Conservation (phyloP, 2,888 invertebrate genomes). For the Phyllotreta cruciferae region DNA sequence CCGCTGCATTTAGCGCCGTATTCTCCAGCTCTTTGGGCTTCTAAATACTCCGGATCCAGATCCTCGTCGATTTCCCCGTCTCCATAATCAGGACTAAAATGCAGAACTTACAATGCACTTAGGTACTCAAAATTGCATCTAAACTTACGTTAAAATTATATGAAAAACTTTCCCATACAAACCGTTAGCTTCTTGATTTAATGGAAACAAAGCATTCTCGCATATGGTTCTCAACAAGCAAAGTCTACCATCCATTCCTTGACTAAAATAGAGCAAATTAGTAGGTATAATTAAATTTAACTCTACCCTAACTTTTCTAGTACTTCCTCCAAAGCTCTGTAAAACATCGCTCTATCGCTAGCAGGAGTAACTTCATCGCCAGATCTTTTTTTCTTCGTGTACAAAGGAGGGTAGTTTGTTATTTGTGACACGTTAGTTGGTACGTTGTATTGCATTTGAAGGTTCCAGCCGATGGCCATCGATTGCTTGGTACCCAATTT, state of each 20-base stretch:
- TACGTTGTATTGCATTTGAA: slow-evolving; percentile 69
- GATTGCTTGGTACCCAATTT: slow-evolving; percentile 63
- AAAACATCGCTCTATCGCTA: slow-evolving; percentile 53
- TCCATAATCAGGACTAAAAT: slow-evolving; percentile 52
- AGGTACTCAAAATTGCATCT: no score
- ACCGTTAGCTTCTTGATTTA: slow-evolving; percentile 69
- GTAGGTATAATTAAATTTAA: background rate
- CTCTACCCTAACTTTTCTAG: slow-evolving; percentile 49
- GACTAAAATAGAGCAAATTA: slow-evolving; percentile 56
- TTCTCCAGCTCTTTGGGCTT: slow-evolving; percentile 70
- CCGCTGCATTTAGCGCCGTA: slow-evolving; percentile 70
- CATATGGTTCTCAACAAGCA: slow-evolving; percentile 80
- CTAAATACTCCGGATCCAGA: slow-evolving; percentile 64
- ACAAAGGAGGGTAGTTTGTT: slow-evolving; percentile 51
- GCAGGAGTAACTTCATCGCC: slow-evolving; percentile 35
- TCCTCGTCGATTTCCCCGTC: slow-evolving; percentile 60
- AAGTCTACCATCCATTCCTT: slow-evolving; percentile 69
- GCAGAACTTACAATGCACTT: background rate
- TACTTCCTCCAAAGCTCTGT: slow-evolving; percentile 52
- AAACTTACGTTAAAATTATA: slow-evolving; percentile 75
- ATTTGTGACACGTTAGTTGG: slow-evolving; percentile 52
- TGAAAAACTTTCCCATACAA: slow-evolving; percentile 78
- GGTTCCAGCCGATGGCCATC: slow-evolving; percentile 66
- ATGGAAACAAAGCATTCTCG: slow-evolving; percentile 72
- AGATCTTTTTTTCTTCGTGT: slow-evolving; percentile 42